A percentile compares a stretch with the other conserved stretches of the same genome.
These are phyloP conservation scores for Poeciliopsis infans DNA, from an alignment of 2,797 vertebrate genomes.

Conservation along the genomic window DNA sequence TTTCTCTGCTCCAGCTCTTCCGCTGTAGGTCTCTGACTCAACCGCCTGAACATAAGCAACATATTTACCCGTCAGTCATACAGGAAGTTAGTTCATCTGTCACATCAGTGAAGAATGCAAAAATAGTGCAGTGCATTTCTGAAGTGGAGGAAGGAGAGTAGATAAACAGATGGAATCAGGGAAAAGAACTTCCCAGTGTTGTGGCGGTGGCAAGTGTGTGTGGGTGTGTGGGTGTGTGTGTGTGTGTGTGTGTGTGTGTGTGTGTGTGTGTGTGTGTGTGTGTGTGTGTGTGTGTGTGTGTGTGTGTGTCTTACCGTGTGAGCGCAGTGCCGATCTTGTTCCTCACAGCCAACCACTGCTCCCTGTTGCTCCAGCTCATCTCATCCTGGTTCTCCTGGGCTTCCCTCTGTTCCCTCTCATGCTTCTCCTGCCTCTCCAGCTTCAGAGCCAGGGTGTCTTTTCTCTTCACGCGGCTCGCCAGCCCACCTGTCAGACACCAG, in stretches of 20 bases:
- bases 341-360: conserved; percentile 91
- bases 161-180: neutral
- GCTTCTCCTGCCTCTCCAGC: conserved; percentile 75
- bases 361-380: conserved; percentile 85
- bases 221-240: neutral
- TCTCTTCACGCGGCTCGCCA: conserved; percentile 90
- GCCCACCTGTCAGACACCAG: conserved; percentile 75
- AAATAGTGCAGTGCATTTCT: neutral
- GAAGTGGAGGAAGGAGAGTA: neutral
- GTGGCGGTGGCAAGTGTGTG: neutral
- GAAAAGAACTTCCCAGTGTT: neutral
- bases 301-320: conserved; percentile 79
- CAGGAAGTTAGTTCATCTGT: neutral
- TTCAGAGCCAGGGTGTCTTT: conserved; percentile 93
- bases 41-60: conserved; percentile 77
- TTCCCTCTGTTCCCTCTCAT: conserved; percentile 50
- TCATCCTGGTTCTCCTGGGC: conserved; percentile 71
- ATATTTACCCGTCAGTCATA: neutral
- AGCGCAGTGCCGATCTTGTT: conserved; percentile 88
- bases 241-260: neutral
- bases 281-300: neutral
- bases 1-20: conserved; percentile 96
- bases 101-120: neutral
- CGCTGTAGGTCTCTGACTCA: conserved; percentile 92
- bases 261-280: neutral